Evolutionary conservation across 2,797 vertebrate genomes (phyloP), one percentile per base, ranked within the genome.

Genomic region (Enteromius thamalakanensis): DNA sequence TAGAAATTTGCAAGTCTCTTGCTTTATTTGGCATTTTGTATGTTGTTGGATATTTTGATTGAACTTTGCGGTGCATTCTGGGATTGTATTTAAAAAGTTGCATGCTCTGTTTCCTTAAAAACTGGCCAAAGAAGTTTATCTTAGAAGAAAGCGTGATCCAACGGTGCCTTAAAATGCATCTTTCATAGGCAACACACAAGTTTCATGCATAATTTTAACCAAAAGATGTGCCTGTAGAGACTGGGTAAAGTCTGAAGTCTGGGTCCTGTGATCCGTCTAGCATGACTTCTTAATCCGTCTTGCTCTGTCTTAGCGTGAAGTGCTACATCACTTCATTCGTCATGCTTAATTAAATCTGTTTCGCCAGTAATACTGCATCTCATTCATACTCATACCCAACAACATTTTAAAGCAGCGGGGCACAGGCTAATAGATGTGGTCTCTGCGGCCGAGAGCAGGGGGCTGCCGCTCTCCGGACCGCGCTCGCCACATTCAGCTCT

Each of bases 241-340:
- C 26, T 21, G 4, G 1, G 40, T 53, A 32, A 40, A 42, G 49
- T 51, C 74, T 55, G 47, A 72, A 75, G 69, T 65, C 29, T 62
- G 26, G 7, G 47, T 79, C 47, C 47, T 53, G 49, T 55, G 62
- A 84, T 84, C 42, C 64, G 9, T 74, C 76, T 67, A 78, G 47
- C 45, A 51, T 69, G 70, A 71, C 82, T 80, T 79, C 37, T 29
- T 80, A 76, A 79, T 79, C 49, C 75, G 29, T 68, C 71, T 70
- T 58, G 58, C 76, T 64, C 55, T 84, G 67, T 85, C 32, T 83
- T 32, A 58, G 58, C 77, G 64, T 81, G 67, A 88, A 77, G 79
- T 53, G 60, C 86, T 80, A 83, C 83, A 86, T 83, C 72, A 83
- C 81, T 86, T 86, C 74, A 84, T 86, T 88, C 67, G 85, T 87